These are phyloP conservation scores for Taxidea taxus DNA, from an alignment of 2,113 vertebrate species.

Conservation along the genomic window DNA sequence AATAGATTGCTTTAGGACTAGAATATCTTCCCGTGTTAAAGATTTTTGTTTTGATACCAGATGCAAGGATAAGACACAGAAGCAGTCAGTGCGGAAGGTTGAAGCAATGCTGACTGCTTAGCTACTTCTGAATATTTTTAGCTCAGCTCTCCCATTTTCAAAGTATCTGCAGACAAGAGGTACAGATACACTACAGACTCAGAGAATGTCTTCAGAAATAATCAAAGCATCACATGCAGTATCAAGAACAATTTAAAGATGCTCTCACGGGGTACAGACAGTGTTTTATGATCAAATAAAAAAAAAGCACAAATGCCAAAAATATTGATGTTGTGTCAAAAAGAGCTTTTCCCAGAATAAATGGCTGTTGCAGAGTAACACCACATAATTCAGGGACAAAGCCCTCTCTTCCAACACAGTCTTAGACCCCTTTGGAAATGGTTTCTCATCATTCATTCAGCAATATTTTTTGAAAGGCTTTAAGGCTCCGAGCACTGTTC, in stretches of 20 bases:
- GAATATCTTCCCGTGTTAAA: slow-evolving; percentile 43
- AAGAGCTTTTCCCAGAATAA: background rate
- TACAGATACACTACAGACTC: slow-evolving; percentile 10
- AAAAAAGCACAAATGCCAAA: background rate
- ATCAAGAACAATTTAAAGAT: slow-evolving; percentile 3
- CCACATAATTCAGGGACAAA: background rate
- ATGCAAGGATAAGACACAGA: slow-evolving; percentile 53
- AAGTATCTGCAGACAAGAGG: slow-evolving; percentile 40
- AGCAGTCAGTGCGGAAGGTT: slow-evolving; percentile 13
- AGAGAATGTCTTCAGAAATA: slow-evolving; percentile 43
- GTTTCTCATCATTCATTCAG: background rate
- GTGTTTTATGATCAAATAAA: slow-evolving; percentile 35
- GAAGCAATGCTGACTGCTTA: slow-evolving; percentile 12
- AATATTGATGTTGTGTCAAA: slow-evolving; percentile 9
- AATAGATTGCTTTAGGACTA: slow-evolving; percentile 49
- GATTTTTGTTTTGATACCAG: slow-evolving; percentile 66
- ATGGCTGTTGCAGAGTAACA: background rate
- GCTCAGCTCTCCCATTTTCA: slow-evolving; percentile 46
- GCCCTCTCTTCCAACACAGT: background rate
- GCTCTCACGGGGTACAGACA: background rate
- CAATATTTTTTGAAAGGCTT: background rate
- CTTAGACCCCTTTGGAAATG: background rate
- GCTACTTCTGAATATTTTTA: slow-evolving; percentile 66
- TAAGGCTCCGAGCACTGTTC: background rate
- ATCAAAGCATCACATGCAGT: slow-evolving; percentile 40